Evolutionary conservation across 37 sponge, comb jelly and placozoan genomes (phyloP).

Genomic region (Haliclona indistincta): DNA sequence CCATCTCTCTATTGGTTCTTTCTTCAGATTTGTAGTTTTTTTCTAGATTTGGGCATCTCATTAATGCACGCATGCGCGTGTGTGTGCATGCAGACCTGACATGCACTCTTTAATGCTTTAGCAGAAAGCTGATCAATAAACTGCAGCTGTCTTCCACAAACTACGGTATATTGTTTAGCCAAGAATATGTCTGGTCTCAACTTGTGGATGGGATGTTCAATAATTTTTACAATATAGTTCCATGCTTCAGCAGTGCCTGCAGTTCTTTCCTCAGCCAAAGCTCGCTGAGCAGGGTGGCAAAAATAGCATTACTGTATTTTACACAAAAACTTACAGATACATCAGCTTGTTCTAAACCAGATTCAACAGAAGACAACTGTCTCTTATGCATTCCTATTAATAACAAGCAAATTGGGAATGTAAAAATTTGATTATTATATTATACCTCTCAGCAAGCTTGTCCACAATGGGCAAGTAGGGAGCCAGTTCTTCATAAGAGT

Average conservation of each 20-base stretch:
- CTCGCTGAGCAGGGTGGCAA: neutral
- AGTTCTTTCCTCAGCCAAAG: neutral
- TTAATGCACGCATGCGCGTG: too few relatives aligned
- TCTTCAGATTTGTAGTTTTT: too few relatives aligned
- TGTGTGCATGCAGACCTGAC: too few relatives aligned
- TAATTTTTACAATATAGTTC: slow-evolving; percentile 12
- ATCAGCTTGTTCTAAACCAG: neutral
- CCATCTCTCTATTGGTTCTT: too few relatives aligned
- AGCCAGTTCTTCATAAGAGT: neutral
- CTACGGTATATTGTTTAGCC: neutral
- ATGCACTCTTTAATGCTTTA: too few relatives aligned
- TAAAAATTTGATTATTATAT: neutral
- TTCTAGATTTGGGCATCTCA: too few relatives aligned
- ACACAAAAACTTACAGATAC: neutral
- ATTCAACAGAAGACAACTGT: too few relatives aligned
- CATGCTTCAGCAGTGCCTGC: slow-evolving; percentile 16
- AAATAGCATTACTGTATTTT: neutral
- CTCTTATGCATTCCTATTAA: neutral
- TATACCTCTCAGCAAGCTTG: neutral
- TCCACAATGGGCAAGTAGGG: neutral
- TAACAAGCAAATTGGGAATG: neutral
- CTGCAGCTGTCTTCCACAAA: neutral
- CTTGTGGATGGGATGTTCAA: neutral
- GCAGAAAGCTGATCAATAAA: slow-evolving; percentile 2
- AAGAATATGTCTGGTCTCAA: slow-evolving; percentile 10